Base-by-base conservation (phyloP, 1,140 invertebrate genomes). In the Atta cephalotes region DNA sequence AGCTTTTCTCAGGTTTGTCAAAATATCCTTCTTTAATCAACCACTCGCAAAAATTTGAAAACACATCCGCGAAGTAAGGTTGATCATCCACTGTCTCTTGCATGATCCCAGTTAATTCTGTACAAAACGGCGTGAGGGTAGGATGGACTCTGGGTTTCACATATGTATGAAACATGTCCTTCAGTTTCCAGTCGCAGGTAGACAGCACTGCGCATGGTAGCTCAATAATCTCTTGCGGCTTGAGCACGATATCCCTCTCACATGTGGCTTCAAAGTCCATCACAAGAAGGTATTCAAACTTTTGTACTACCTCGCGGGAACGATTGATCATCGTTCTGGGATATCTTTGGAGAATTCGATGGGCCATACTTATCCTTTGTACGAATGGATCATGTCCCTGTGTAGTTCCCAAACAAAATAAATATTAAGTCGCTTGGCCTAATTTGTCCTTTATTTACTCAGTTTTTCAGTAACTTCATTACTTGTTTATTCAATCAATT, bases 241-340 rank as follows among this genome's bases (percentile, higher is more conserved):
- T 51, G 18, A 93, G 70, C 9, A 82, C 60, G 2, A 58, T 21
- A 25, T 87, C 6, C 35, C 92, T 87, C 7, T 96, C 93, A 92
- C 96, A 97, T 0, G 96, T 97, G 51, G 96, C 96, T 91, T 97
- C 96, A 92, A 97, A 97, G 91, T 97, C 96, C 7, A 97, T 85
- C 7, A 97, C 94, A 3, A 97, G 92, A 82, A 97, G 94, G 91
- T 96, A 96, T 74, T 96, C 93, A 86, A 96, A 96, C 3, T 76
- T 60, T 72, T 95, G 93, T 0, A 58, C 60, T n/a, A 81, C 0
- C 53, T 92, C 65, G 21, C 16, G 49, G 0, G 9, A 35, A 49
- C 51, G 49, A 51, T 74, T 87, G 9, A 68, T 25, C 51, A 86
- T 49, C 0, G 80, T 78, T 79, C 88, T 86, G 0, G 85, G 79